Evolutionary conservation across 2,888 invertebrate genomes (phyloP), one percentile per base, ranked within the genome.

Genomic region (Hirtodrosophila trivittata): DNA sequence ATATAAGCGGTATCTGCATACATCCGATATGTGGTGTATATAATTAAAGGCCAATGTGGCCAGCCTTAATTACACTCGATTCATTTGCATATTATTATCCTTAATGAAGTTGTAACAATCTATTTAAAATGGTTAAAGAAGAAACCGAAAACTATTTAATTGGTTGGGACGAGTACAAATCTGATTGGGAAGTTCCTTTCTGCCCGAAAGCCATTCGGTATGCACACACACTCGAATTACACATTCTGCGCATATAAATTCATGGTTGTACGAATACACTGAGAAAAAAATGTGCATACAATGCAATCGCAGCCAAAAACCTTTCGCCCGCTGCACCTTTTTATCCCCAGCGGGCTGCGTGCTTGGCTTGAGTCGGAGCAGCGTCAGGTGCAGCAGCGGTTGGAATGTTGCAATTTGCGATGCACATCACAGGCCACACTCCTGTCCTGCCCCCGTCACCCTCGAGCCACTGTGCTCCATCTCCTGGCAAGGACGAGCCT

Each of bases 381-480:
- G 42, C 47, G 56, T 38, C 71, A 78, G 75, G 64, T 75, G 54
- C 76, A 64, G 39, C 51, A 46, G 46, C 62, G 65, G 64, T 78
- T 58, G 68, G 50, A 35, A 46, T 55, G 41, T 37, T 59, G 52
- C 80, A 77, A 64, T 77, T 64, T 65, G 57, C 58, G 33, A 58
- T 52, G 56, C 54, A 41, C 58, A 46, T 16, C 59, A 50, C 37
- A 28, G 32, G 51, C 39, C 33, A 54, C 12, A 28, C 42, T 41
- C 28, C 43, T 9, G 38, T 43, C 9, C 67, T 14, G n/a, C 6
- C 7, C 32, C 16, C 13, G 8, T 0, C 21, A 30, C 38, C 8
- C 6, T n/a, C 21, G 3, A 16, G n/a, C 9, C 30, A 13, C n/a
- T n/a, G n/a, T 35, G 25, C 26, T 5, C 32, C 66, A 66, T 37